These are phyloP conservation scores for Festucalex cinctus DNA, from an alignment of 2,113 vertebrate species.

Conservation along the genomic window DNA sequence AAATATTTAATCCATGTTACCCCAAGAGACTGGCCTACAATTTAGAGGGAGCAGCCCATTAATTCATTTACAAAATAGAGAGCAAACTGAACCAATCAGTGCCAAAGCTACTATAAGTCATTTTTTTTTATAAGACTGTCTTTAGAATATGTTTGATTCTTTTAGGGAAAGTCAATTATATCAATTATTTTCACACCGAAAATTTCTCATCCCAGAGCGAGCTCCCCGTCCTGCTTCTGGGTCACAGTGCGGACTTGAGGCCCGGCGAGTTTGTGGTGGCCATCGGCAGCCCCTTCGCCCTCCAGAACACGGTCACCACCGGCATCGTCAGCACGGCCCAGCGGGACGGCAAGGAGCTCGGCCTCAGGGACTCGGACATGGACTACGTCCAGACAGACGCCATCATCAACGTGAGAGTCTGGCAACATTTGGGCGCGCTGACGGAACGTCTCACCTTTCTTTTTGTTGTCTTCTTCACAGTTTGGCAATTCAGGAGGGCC, in stretches of 20 bases:
- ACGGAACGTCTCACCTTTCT: not conserved
- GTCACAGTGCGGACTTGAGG: constrained; percentile 84
- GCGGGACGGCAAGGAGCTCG: constrained; percentile 86
- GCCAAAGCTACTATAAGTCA: too few relatives aligned
- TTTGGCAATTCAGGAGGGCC: constrained; percentile 95
- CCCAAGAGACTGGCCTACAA: too few relatives aligned
- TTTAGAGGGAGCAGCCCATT: too few relatives aligned
- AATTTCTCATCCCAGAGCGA: constrained; percentile 74
- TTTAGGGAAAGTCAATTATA: too few relatives aligned
- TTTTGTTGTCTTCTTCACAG: constrained; percentile 59
- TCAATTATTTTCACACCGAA: too few relatives aligned
- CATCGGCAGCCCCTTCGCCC: constrained; percentile 88
- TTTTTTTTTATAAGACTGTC: too few relatives aligned
- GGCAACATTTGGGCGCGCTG: not conserved
- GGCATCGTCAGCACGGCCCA: constrained; percentile 92
- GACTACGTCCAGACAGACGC: constrained; percentile 93
- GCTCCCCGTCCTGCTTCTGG: constrained; percentile 78
- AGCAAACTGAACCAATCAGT: too few relatives aligned
- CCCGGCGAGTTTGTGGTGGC: constrained; percentile 92
- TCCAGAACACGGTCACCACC: constrained; percentile 93
- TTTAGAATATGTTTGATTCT: too few relatives aligned
- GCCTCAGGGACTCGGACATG: constrained; percentile 87
- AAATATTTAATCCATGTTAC: too few relatives aligned
- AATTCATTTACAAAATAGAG: too few relatives aligned
- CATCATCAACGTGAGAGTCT: constrained; percentile 87